Evolutionary conservation across 1,140 invertebrate species (phyloP).

Genomic region (Carposina sasakii): DNA sequence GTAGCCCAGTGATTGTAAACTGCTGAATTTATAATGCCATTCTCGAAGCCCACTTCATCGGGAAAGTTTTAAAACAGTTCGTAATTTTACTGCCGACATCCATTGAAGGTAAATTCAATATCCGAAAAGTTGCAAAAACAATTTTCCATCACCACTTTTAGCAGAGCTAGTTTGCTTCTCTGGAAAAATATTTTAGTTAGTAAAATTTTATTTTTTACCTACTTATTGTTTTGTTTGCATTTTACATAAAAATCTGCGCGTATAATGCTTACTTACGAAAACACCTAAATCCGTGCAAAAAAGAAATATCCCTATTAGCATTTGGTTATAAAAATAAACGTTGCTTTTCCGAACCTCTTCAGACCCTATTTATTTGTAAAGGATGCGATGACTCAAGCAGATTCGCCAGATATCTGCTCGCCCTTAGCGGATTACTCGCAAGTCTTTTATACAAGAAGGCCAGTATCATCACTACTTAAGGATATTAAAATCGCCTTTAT

Average conservation of each 20-base stretch:
- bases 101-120: conserved; percentile 38
- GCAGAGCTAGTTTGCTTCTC: not conserved
- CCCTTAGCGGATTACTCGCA: conserved; percentile 68
- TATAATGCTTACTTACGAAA: too few relatives aligned
- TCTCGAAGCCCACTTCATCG: conserved; percentile 68
- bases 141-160: conserved; percentile 5
- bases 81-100: conserved; percentile 58
- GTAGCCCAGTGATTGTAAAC: conserved; percentile 70
- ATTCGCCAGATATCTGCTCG: conserved; percentile 61
- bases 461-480: conserved; percentile 71
- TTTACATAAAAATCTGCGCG: too few relatives aligned
- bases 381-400: conserved; percentile 66
- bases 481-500: conserved; percentile 71
- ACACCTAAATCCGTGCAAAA: too few relatives aligned
- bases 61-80: conserved; percentile 61
- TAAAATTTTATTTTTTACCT: too few relatives aligned
- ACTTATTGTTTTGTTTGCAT: too few relatives aligned
- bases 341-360: conserved; percentile 39
- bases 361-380: conserved; percentile 67
- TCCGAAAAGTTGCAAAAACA: conserved; percentile 19
- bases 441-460: conserved; percentile 62
- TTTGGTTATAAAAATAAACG: conserved; percentile 43
- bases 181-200: not conserved
- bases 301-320: too few relatives aligned
- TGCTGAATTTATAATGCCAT: conserved; percentile 71